Evolutionary conservation across 2,113 vertebrate genomes (phyloP), one percentile per base, ranked within the genome.

Genomic region (Crypturellus undulatus): DNA sequence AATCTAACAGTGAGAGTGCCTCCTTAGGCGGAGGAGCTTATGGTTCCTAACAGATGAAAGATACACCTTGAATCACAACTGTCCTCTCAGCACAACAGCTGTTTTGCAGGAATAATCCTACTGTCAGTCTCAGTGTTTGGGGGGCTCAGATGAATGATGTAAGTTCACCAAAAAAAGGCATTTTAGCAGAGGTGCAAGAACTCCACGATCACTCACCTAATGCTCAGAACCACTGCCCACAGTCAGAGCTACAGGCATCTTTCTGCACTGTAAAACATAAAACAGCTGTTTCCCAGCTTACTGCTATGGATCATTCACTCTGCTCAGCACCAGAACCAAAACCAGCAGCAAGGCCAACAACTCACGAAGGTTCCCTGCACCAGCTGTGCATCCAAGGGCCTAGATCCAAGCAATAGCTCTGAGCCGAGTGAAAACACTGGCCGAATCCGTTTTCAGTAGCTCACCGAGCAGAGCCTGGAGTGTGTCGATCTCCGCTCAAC

Each of bases 21-120:
- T 89, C 72, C 69, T 75, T 47, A 84, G 38, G 47, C 28, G 19
- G 43, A 51, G 60, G 60, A 5, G 3, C 12, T 82, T 9, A 49
- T 40, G 19, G 14, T 16, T 71, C 83, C 43, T 71, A 84, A 58
- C 38, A 43, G 22, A 70, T 65, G 58, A 67, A 71, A 92, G 94
- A 45, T 7, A 65, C 34, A 24, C 16, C 64, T 20, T 5, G 42
- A 84, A 78, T 79, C 47, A 51, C 40, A 85, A 4, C 18, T 45
- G 20, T 6, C 58, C n/a, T 30, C 72, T 69, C 51, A 60, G 47
- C 47, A 79, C 20, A 38, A 21, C 25, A 22, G 20, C 8, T 32
- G 4, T 28, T 34, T 65, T 70, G 10, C 32, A 80, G 30, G n/a
- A 84, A 6, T 15, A 67, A 36, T 40, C 64, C 49, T 59, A 21